phyloP scores from a whole-genome alignment of 2,888 invertebrate species.

The Cephus pygmeus region DNA sequence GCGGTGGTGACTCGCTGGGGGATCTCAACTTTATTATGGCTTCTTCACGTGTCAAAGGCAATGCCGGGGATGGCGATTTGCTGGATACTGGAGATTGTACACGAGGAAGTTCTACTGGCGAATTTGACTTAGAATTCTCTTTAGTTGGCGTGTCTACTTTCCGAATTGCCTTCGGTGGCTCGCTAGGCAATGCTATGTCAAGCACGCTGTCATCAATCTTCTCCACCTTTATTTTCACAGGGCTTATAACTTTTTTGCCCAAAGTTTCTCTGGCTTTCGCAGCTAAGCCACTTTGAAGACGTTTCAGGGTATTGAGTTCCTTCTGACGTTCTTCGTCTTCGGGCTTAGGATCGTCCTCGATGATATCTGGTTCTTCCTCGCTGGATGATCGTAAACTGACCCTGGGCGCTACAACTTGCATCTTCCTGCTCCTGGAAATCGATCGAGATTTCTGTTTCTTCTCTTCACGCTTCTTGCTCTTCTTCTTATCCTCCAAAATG shows the following conservation, averaged over 20 bases:
- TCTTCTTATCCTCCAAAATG: conserved; percentile 72
- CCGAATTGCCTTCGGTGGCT: conserved; percentile 44
- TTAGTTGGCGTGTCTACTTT: conserved; percentile 23
- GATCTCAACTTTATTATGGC: conserved; percentile 47
- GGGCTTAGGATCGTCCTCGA: conserved; percentile 68
- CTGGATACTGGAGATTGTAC: conserved; percentile 52
- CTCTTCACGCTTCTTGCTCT: conserved; percentile 60
- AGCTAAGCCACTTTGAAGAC: conserved; percentile 74
- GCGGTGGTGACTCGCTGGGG: conserved; percentile 48
- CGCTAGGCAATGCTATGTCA: conserved; percentile 60
- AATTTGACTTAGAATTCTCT: conserved; percentile 26
- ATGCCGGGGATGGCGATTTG: conserved; percentile 58
- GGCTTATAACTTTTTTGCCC: conserved; percentile 69
- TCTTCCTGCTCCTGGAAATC: conserved; percentile 45
- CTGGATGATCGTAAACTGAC: conserved; percentile 61
- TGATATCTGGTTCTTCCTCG: conserved; percentile 66
- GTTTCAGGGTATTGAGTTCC: conserved; percentile 76
- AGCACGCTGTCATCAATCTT: conserved; percentile 46
- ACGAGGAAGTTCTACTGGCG: conserved; percentile 39
- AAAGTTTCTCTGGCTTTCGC: conserved; percentile 79
- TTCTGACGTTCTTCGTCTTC: conserved; percentile 74
- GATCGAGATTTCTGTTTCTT: conserved; percentile 50
- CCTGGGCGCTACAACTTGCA: conserved; percentile 51
- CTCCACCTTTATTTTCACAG: conserved; percentile 52
- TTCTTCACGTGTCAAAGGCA: conserved; percentile 56